phyloP scores from a whole-genome alignment of 2,797 vertebrate genomes.

The Knipowitschia caucasica region DNA sequence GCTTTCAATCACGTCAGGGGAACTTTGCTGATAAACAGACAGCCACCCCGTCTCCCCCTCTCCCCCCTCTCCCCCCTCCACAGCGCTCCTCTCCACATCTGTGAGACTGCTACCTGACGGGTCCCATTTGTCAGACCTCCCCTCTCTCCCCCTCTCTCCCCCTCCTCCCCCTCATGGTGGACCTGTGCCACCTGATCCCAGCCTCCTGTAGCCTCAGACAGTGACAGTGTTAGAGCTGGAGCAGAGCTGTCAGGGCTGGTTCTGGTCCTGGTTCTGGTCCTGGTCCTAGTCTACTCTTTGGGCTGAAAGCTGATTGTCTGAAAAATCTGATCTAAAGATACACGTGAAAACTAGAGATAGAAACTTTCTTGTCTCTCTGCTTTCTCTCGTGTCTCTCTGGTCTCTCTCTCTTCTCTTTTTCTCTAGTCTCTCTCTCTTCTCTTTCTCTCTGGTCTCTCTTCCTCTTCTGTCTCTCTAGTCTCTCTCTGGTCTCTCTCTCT shows the following conservation, averaged over 20 bases:
- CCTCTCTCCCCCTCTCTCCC: slow-evolving; percentile 30
- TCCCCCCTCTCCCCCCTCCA: slow-evolving; percentile 27
- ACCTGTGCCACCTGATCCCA: slow-evolving; percentile 64
- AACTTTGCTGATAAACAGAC: slow-evolving; percentile 55
- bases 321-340: too few relatives aligned
- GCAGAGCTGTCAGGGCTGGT: slow-evolving; percentile 38
- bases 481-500: too few relatives aligned
- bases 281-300: too few relatives aligned
- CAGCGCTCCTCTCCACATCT: slow-evolving; percentile 49
- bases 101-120: slow-evolving; percentile 66
- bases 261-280: too few relatives aligned
- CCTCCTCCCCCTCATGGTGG: slow-evolving; percentile 37
- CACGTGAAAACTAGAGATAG: too few relatives aligned
- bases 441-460: too few relatives aligned
- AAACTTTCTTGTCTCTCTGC: too few relatives aligned
- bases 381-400: too few relatives aligned
- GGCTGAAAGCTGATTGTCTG: too few relatives aligned
- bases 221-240: slow-evolving; percentile 27
- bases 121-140: slow-evolving; percentile 68
- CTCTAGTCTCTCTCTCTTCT: too few relatives aligned
- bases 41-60: slow-evolving; percentile 41
- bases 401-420: too few relatives aligned
- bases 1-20: slow-evolving; percentile 36
- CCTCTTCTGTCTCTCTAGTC: too few relatives aligned
- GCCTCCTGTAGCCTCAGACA: slow-evolving; percentile 43